A percentile compares a stretch with the other conserved stretches of the same genome.
Conservation (phyloP, 2,797 vertebrate genomes). For the Tapirus indicus region DNA sequence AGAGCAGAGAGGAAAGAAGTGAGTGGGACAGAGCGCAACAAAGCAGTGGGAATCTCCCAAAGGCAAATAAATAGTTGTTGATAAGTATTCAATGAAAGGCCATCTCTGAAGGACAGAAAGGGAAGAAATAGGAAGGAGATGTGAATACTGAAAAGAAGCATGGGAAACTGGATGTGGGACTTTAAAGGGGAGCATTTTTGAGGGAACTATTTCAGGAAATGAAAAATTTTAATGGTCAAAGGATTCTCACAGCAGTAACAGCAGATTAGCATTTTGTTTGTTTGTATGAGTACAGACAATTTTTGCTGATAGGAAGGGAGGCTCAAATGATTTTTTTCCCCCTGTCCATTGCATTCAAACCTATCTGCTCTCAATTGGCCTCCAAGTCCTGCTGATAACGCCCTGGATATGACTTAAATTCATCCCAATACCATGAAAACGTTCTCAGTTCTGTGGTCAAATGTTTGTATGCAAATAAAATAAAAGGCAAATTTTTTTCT, state of each 20-base stretch:
- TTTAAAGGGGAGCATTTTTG: neutral
- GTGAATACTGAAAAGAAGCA: neutral
- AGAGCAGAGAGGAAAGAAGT: neutral
- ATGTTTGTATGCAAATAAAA: neutral
- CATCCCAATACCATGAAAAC: neutral
- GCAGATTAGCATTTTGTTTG: neutral
- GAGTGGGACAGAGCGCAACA: neutral
- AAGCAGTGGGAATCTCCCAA: neutral
- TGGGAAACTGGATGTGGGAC: neutral
- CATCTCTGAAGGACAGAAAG: neutral
- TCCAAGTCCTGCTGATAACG: neutral
- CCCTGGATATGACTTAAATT: neutral
- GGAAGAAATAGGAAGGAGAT: neutral
- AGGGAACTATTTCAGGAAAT: neutral
- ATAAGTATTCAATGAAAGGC: neutral
- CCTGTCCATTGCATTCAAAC: neutral
- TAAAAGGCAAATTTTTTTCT: neutral
- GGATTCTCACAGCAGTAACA: neutral
- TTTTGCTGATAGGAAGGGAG: neutral
- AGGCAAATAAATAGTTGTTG: neutral
- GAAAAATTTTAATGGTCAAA: neutral
- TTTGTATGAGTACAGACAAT: neutral
- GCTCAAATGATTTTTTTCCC: neutral
- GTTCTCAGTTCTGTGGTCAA: neutral
- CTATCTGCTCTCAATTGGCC: rapidly evolving